phyloP scores from a whole-genome alignment of 2,113 vertebrate genomes.

The Muscicapa adusta region DNA sequence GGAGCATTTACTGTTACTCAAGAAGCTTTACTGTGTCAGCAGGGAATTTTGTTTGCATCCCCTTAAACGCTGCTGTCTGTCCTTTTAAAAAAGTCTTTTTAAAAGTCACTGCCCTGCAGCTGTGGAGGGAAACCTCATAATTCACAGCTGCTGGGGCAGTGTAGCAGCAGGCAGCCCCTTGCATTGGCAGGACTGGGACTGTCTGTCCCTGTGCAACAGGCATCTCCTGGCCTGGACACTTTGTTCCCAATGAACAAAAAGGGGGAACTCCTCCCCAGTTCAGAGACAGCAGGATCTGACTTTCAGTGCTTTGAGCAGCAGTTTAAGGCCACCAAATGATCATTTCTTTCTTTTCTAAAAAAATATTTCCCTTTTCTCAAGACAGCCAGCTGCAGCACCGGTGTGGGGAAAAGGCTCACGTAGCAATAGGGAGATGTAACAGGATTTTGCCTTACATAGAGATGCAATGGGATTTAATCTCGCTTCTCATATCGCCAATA shows the following conservation, averaged over 20 bases:
- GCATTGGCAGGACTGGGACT: neutral
- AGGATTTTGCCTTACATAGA: neutral
- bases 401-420: accelerated
- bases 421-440: neutral
- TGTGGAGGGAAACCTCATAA: neutral
- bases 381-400: neutral
- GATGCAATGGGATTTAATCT: neutral
- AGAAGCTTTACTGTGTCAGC: neutral
- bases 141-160: neutral
- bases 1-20: neutral
- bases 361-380: neutral
- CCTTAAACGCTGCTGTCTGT: neutral
- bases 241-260: neutral
- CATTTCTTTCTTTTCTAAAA: neutral
- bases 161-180: neutral
- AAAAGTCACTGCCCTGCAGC: slow-evolving; percentile 3
- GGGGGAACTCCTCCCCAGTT: neutral
- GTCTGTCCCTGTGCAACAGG: neutral
- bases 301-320: neutral
- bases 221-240: neutral
- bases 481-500: neutral
- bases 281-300: neutral
- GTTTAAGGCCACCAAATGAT: neutral
- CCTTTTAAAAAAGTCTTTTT: neutral
- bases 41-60: neutral